phyloP scores from a whole-genome alignment of 2,888 invertebrate genomes.

The Coelopa pilipes region DNA sequence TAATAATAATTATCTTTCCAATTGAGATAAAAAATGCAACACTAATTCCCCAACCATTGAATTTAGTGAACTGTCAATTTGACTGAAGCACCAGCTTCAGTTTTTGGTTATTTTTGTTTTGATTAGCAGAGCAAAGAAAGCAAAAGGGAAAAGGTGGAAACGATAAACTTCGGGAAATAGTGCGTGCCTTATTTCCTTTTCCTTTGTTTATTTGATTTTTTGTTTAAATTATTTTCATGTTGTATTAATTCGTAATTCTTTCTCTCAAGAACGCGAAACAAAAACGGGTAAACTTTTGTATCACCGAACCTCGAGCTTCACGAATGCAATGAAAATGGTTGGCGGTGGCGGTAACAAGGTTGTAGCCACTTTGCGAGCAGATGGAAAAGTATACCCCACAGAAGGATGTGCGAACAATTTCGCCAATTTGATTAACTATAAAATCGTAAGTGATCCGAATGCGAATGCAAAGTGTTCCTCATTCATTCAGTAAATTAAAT shows the following conservation, averaged over 20 bases:
- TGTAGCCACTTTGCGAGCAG: constrained; percentile 60
- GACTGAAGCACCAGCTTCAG: not conserved
- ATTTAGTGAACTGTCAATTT: constrained; percentile 21
- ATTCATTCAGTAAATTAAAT: not conserved
- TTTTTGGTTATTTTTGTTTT: constrained; percentile 35
- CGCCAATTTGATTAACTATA: constrained; percentile 57
- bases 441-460: constrained; percentile 54
- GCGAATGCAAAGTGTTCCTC: not conserved
- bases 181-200: constrained; percentile 50
- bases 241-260: constrained; percentile 41
- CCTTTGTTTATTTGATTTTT: constrained; percentile 46
- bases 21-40: constrained; percentile 4
- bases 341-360: constrained; percentile 56
- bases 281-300: no score
- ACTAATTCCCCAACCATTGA: not conserved
- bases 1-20: no score
- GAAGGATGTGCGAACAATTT: constrained; percentile 49
- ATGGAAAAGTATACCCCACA: constrained; percentile 61
- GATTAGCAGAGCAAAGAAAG: constrained; percentile 21
- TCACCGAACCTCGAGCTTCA: no score
- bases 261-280: constrained; percentile 22
- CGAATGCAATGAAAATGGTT: constrained; percentile 43
- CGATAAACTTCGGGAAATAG: constrained; percentile 45
- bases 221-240: constrained; percentile 44
- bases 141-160: constrained; percentile 43